Conservation (phyloP, 35 echinoderm and acorn worm species). For the Hemicentrotus pulcherrimus region DNA sequence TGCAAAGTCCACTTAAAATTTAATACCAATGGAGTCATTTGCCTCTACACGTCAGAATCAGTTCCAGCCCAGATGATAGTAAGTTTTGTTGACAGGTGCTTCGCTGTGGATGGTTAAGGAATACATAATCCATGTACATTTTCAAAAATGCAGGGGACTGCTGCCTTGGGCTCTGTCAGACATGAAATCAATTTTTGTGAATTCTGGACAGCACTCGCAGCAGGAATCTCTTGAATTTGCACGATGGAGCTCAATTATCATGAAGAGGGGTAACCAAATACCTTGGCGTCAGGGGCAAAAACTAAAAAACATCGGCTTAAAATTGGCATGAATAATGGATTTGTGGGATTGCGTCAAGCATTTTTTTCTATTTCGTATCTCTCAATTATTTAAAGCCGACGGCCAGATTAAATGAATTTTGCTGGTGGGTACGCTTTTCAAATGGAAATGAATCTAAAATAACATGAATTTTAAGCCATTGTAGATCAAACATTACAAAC, state of each 20-base stretch:
- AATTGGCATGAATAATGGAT: neutral
- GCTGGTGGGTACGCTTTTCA: neutral
- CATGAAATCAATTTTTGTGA: neutral
- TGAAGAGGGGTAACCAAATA: neutral
- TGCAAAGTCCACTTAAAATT: no score
- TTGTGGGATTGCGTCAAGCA: neutral
- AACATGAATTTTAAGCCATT: neutral
- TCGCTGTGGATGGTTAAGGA: neutral
- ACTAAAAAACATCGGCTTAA: neutral
- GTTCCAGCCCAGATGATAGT: neutral
- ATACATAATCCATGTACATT: neutral
- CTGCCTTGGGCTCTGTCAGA: neutral
- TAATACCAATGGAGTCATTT: no score
- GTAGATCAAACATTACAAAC: no score
- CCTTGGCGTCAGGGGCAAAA: neutral
- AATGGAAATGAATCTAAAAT: neutral
- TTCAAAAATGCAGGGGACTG: neutral
- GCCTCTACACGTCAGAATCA: neutral
- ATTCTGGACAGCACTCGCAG: neutral
- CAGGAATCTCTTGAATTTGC: neutral
- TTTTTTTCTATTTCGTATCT: neutral
- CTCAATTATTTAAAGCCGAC: neutral
- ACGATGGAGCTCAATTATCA: neutral
- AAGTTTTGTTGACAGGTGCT: neutral
- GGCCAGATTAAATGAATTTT: slow-evolving; percentile 3